Base-by-base conservation (phyloP, 1,140 invertebrate genomes). In the Solenopsis invicta region DNA sequence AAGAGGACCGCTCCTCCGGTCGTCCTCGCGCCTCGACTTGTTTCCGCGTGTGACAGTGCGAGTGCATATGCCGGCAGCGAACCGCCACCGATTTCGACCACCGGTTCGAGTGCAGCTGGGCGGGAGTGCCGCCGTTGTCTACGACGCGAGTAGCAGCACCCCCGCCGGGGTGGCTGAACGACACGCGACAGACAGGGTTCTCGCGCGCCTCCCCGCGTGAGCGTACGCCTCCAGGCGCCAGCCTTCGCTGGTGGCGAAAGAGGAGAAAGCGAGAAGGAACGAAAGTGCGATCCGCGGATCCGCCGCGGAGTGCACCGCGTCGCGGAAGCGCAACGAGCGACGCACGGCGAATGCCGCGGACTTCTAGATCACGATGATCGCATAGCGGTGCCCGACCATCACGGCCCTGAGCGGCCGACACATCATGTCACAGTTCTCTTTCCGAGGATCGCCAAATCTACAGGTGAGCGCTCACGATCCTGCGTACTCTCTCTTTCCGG, bases 371-470 rank as follows among this genome's bases (percentile, higher is more conserved):
- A 95, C 90, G 90, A 95, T 95, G 94, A 93, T 95, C 89, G 94
- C 94, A 92, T 95, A 95, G 94, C 93, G 92, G 93, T 90, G 93
- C 90, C 90, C 92, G 92, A 92, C 74, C 88, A 94, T 95, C 92
- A 94, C 94, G 94, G 94, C 94, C 95, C 94, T 94, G 91, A 94
- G 94, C 95, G 96, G 96, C 95, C 95, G 96, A 95, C 96, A 95
- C 96, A 96, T 93, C 96, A 96, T 96, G 96, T 96, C 96, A 96
- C 96, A 96, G 96, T 96, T 96, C 96, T 96, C 96, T 93, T 96
- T 96, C 93, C 95, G 96, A 95, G 96, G 96, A 95, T 97, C 96
- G 92, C 96, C 96, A 93, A 96, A 96, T 95, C 96, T 96, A 94
- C 96, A 96, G 96, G 96, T 97, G 94, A 95, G 94, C 90, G 29